These are phyloP conservation scores for Sarcophaga carnaria DNA, from an alignment of 2,888 invertebrate genomes.

Conservation along the genomic window DNA sequence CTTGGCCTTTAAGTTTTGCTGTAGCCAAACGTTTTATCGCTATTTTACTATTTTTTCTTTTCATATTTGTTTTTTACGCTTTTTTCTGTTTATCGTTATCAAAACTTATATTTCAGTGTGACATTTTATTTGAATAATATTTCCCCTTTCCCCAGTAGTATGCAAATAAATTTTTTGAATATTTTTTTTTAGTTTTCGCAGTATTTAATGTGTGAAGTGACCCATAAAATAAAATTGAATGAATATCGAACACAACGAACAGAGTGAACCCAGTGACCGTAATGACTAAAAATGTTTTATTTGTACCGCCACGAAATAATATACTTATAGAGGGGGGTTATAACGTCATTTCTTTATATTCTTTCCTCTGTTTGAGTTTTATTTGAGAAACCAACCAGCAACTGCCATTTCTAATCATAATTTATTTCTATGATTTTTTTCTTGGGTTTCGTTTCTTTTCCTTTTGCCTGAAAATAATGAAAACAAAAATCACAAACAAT, in stretches of 20 bases:
- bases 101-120: conserved; percentile 5
- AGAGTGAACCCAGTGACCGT: not conserved
- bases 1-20: not conserved
- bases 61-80: not conserved
- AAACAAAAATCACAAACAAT: conserved; percentile 1
- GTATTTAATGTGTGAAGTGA: conserved; percentile 22
- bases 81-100: conserved; percentile 10
- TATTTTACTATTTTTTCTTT: not conserved
- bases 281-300: conserved; percentile 10
- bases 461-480: no score
- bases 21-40: not conserved
- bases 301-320: conserved; percentile 35
- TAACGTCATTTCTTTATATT: conserved; percentile 31
- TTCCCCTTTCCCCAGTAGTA: no score
- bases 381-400: conserved; percentile 18
- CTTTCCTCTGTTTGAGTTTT: not conserved
- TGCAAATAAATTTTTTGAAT: no score
- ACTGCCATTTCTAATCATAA: conserved; percentile 31
- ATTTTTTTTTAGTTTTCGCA: not conserved
- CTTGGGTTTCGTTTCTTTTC: no score
- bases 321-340: not conserved
- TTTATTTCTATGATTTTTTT: conserved; percentile 19
- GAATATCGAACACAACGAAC: not conserved
- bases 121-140: not conserved
- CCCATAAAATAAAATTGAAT: conserved; percentile 23